Conservation (phyloP, 1,140 invertebrate genomes). For the Drosophila biarmipes region DNA sequence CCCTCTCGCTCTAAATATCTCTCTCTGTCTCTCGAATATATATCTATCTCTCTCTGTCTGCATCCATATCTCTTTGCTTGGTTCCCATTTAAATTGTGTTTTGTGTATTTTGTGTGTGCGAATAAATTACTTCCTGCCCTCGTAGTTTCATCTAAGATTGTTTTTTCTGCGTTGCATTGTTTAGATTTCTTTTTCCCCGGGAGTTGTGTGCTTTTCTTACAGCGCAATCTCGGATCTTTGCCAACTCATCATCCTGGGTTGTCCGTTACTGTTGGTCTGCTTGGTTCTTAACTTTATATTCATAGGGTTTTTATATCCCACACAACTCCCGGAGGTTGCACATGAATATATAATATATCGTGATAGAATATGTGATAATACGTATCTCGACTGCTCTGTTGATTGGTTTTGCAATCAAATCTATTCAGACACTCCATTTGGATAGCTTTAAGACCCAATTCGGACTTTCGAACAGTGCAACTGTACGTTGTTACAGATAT, state of each 20-base stretch:
- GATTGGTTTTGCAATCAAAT: slow-evolving; percentile 2
- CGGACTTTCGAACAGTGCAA: slow-evolving; percentile 7
- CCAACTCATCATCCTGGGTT: neutral
- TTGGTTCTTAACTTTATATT: neutral
- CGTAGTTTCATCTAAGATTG: slow-evolving; percentile 31
- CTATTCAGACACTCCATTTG: neutral
- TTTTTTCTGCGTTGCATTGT: slow-evolving; percentile 37
- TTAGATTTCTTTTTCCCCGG: slow-evolving; percentile 3
- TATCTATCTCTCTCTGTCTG: slow-evolving; percentile 7
- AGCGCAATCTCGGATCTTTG: slow-evolving; percentile 3
- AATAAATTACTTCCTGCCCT: slow-evolving; percentile 30
- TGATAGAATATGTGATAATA: slow-evolving; percentile 17
- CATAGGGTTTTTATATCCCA: too few species aligned
- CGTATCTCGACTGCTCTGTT: slow-evolving; percentile 8
- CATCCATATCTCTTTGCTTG: slow-evolving; percentile 11
- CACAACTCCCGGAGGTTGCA: neutral
- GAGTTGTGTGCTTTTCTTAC: slow-evolving; percentile 8
- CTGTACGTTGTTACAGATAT: slow-evolving; percentile 27
- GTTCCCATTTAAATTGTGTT: slow-evolving; percentile 28
- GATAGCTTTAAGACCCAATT: slow-evolving; percentile 5
- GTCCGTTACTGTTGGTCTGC: neutral
- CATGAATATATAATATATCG: slow-evolving; percentile 18
- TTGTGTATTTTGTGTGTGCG: slow-evolving; percentile 32
- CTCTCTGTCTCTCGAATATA: neutral
- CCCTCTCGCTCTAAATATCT: slow-evolving; percentile 7